A percentile compares a stretch with the other conserved stretches of the same genome.
Evolutionary conservation across 2,113 vertebrate species (phyloP).

Genomic region (Ageneiosus marmoratus): DNA sequence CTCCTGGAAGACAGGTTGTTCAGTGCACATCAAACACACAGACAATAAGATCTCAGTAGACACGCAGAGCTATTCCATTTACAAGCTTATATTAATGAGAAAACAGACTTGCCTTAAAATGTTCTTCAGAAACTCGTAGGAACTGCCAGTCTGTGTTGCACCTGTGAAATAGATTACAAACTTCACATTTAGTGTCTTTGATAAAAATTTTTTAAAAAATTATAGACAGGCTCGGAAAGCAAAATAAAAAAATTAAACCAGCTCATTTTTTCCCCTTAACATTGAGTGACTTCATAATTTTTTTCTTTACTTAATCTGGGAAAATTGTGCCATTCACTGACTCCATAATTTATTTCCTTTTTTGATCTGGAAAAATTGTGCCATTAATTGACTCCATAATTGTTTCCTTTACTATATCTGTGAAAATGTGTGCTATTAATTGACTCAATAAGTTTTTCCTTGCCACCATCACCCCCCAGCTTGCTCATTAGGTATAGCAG

Average conservation of each 20-base stretch:
- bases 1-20: constrained; percentile 67
- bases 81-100: constrained; percentile 54
- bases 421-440: no score
- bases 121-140: constrained; percentile 68
- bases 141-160: constrained; percentile 44
- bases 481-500: no score
- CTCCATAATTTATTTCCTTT: no score
- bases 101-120: constrained; percentile 62
- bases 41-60: constrained; percentile 47
- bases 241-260: neutral
- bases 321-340: no score
- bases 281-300: no score
- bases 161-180: constrained; percentile 56
- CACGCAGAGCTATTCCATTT: constrained; percentile 67
- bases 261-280: no score
- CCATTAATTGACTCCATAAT: no score
- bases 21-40: constrained; percentile 61
- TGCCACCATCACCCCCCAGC: no score
- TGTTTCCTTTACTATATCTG: no score
- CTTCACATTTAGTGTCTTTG: neutral
- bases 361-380: no score
- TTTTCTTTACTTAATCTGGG: no score
- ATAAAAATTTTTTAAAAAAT: neutral
- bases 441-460: no score
- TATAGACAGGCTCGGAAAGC: neutral